phyloP scores from a whole-genome alignment of 2,113 vertebrate genomes.

The Xenopus borealis region DNA sequence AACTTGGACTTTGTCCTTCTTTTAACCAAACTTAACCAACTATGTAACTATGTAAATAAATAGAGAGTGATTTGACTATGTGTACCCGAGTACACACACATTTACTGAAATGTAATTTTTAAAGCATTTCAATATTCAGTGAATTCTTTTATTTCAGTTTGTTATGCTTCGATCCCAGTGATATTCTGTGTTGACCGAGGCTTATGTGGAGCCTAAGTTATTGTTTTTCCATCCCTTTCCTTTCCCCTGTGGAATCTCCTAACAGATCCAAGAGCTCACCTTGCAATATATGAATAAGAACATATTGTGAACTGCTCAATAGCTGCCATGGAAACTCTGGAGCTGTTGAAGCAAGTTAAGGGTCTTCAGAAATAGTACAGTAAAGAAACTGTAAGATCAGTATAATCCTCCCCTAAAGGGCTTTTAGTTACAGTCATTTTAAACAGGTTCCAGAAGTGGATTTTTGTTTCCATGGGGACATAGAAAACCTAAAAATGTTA shows the following conservation, averaged over 20 bases:
- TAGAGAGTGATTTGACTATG: too few species aligned
- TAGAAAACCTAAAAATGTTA: too few species aligned
- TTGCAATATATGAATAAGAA: neutral
- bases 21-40: too few species aligned
- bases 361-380: neutral
- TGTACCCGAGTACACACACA: too few species aligned
- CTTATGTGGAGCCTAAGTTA: neutral
- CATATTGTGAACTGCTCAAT: neutral
- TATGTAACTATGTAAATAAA: too few species aligned
- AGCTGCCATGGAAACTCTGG: neutral
- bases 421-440: conserved; percentile 6
- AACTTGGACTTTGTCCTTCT: too few species aligned
- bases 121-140: too few species aligned
- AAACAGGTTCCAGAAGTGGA: neutral
- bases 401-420: conserved; percentile 12
- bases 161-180: too few species aligned
- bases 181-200: too few species aligned
- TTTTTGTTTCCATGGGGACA: neutral
- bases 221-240: neutral
- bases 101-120: too few species aligned
- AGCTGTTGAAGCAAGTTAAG: neutral
- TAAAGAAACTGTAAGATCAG: neutral
- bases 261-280: neutral
- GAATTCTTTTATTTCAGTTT: too few species aligned
- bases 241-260: neutral